These are phyloP conservation scores for Paratilapia polleni DNA, from an alignment of 2,113 vertebrate genomes.

Conservation along the genomic window DNA sequence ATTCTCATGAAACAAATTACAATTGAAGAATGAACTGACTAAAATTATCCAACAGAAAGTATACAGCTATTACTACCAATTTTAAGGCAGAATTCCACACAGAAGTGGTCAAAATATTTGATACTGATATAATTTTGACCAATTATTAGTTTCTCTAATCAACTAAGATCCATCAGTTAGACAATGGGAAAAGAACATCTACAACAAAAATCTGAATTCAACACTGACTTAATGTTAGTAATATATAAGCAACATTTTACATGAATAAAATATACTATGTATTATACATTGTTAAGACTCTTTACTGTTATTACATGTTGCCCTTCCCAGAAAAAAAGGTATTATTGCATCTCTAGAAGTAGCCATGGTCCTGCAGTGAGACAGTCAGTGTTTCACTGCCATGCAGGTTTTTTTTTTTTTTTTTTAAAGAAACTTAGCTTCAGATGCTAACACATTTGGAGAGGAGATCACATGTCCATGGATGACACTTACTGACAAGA, in stretches of 20 bases:
- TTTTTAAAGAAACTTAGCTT: constrained; percentile 46
- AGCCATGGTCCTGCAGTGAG: constrained; percentile 59
- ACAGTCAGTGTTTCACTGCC: constrained; percentile 28
- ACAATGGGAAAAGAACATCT: constrained; percentile 69
- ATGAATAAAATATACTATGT: constrained; percentile 81
- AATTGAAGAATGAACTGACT: constrained; percentile 67
- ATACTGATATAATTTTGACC: constrained; percentile 69
- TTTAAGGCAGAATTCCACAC: constrained; percentile 76
- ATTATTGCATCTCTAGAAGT: constrained; percentile 83
- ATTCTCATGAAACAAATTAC: constrained; percentile 65
- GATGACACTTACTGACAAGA: constrained; percentile 65
- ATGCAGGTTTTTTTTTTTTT: constrained; percentile 33
- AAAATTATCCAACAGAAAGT: constrained; percentile 68
- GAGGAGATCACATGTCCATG: constrained; percentile 61
- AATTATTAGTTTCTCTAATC: constrained; percentile 60
- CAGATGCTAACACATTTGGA: constrained; percentile 64
- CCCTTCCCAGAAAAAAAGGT: constrained; percentile 74
- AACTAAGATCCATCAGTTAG: constrained; percentile 65
- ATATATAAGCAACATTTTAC: constrained; percentile 79
- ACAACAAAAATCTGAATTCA: constrained; percentile 65
- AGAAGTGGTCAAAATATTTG: constrained; percentile 67
- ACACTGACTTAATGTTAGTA: constrained; percentile 69
- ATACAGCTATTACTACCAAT: constrained; percentile 68
- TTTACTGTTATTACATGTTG: constrained; percentile 75
- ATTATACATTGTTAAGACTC: constrained; percentile 75